Evolutionary conservation across 92 coral and sea anemone genomes (phyloP), one percentile per base, ranked within the genome.

Genomic region (Paramuricea clavata): DNA sequence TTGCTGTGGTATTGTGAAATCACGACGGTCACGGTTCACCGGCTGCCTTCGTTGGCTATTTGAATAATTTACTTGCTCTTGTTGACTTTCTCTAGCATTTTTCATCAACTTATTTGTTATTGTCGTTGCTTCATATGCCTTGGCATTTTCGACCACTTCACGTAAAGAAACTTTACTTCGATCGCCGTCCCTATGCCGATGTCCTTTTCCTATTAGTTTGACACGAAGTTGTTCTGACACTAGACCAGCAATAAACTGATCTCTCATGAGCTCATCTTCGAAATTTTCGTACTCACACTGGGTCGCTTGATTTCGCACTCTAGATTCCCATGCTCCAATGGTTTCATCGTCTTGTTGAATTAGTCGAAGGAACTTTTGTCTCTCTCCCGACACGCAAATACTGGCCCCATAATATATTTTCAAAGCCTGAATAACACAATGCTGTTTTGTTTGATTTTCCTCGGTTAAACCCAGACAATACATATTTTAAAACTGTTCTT

Each of bases 321-420:
- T 49, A 35, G 83, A 49, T 67, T 74, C 83, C 89, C 52, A 86
- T 60, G 41, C 77, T 12, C 75, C 71, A 23, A 76, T 64, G 28
- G 47, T 60, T 64, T 86, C 86, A 44, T 36, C 71, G 61, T 86
- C 86, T 9, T 78, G 49, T 68, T 86, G 90, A 50, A 85, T 39
- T n/a, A 86, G 26, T 34, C 85, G 78, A 54, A 68, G 81, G 59
- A 78, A 78, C 67, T 86, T 86, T 67, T 86, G 90, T 49, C 90
- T 17, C 74, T 76, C 89, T 23, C 70, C 86, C 12, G 79, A 79
- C n/a, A 87, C 81, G 28, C 90, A 87, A 42, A 87, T 87, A 60
- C 90, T 87, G 27, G 90, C 90, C 35, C 89, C 85, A 54, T 86
- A 86, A 67, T 86, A 65, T 39, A 76, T 85, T 69, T 68, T 86